These are phyloP conservation scores for Tangara arthus DNA, from an alignment of 2,797 vertebrate genomes.

Conservation along the genomic window DNA sequence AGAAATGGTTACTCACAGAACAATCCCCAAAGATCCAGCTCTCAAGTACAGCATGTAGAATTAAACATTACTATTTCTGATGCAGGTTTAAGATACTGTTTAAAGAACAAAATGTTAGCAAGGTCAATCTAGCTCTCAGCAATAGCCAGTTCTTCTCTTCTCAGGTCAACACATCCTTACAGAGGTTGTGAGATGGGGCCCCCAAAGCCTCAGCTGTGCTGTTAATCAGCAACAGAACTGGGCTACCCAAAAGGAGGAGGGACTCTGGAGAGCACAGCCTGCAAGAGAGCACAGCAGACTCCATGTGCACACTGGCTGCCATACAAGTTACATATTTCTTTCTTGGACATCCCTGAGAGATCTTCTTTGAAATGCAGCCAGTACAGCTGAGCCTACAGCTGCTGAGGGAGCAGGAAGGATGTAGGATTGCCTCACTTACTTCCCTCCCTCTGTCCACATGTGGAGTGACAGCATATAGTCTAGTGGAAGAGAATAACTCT, in stretches of 20 bases:
- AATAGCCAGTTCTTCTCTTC: not conserved
- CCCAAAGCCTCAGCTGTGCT: not conserved
- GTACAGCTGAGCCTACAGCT: not conserved
- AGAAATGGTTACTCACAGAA: not conserved
- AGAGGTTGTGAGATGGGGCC: not conserved
- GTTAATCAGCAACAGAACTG: not conserved
- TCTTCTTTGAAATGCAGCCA: not conserved
- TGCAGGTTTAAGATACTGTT: not conserved
- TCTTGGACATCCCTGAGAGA: not conserved
- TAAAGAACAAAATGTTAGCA: not conserved
- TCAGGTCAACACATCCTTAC: not conserved
- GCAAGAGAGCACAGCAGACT: not conserved
- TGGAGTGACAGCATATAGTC: not conserved
- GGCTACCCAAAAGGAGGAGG: not conserved
- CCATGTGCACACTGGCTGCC: not conserved
- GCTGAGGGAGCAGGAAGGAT: not conserved
- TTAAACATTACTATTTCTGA: not conserved
- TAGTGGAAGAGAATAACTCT: not conserved
- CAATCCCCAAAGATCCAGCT: not conserved
- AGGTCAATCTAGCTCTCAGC: not conserved
- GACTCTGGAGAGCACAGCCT: not conserved
- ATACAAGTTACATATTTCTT: not conserved
- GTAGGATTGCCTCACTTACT: not conserved
- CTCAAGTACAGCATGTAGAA: not conserved
- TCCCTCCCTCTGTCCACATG: not conserved